Conservation (phyloP, 2,888 invertebrate species). For the Drosophila melanosoma region DNA sequence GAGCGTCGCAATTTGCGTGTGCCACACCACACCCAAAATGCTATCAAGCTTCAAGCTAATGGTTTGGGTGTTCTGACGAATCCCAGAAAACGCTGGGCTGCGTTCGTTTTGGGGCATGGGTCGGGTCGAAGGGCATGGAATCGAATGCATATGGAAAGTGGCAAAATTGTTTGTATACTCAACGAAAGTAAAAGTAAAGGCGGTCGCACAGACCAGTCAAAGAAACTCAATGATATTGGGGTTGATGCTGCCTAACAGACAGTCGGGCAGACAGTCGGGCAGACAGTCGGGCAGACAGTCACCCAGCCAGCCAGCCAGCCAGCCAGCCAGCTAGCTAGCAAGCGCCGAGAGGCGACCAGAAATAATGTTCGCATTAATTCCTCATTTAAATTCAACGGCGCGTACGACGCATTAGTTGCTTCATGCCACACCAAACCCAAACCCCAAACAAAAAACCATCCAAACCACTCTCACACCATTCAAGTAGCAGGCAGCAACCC, state of each 20-base stretch:
- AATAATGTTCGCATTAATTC: slow-evolving; percentile 85
- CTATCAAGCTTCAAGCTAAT: slow-evolving; percentile 73
- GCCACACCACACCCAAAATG: slow-evolving; percentile 42
- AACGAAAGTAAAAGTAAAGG: slow-evolving; percentile 51
- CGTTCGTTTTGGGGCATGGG: not conserved
- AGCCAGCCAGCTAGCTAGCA: slow-evolving; percentile 12
- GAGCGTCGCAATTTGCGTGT: slow-evolving; percentile 45
- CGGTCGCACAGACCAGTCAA: slow-evolving; percentile 6
- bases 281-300: not conserved
- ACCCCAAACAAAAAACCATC: not conserved
- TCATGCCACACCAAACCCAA: slow-evolving; percentile 39
- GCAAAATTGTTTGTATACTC: slow-evolving; percentile 68
- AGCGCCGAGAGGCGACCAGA: slow-evolving; percentile 39
- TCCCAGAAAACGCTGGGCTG: slow-evolving; percentile 9
- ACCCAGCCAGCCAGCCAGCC: not conserved
- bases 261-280: not conserved
- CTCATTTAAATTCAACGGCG: slow-evolving; percentile 85
- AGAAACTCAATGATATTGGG: slow-evolving; percentile 31
- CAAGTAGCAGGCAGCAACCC: slow-evolving; percentile 12
- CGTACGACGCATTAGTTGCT: slow-evolving; percentile 84
- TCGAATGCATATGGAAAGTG: slow-evolving; percentile 65
- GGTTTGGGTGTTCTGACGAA: slow-evolving; percentile 47
- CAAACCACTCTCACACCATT: not conserved
- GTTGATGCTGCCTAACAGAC: slow-evolving; percentile 19
- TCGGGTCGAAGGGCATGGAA: slow-evolving; percentile 14